A percentile compares a stretch with the other conserved stretches of the same genome.
Evolutionary conservation across 64 coral and sea anemone species (phyloP).

Genomic region (Platygyra sinensis): DNA sequence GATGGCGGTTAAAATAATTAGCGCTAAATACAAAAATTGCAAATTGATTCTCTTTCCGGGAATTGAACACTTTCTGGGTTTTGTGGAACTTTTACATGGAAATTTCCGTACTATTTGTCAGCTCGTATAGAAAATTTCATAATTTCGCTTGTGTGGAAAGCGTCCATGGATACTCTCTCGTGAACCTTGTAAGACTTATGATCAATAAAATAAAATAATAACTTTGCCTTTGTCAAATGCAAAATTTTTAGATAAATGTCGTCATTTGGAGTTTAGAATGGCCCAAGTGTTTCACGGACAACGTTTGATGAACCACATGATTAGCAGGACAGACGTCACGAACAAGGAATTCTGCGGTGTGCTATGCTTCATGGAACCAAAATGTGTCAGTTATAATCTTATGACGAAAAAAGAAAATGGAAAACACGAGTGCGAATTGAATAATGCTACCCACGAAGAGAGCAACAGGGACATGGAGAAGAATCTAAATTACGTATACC

Average conservation of each 20-base stretch:
- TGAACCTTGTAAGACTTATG: too few species aligned
- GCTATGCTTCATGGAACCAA: not conserved
- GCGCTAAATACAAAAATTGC: too few species aligned
- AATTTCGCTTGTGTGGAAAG: too few species aligned
- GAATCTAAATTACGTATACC: not conserved
- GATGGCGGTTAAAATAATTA: too few species aligned
- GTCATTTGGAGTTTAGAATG: not conserved
- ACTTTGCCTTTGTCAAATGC: too few species aligned
- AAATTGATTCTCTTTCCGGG: too few species aligned
- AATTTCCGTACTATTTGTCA: too few species aligned
- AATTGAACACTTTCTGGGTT: too few species aligned
- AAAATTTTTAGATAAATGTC: not conserved
- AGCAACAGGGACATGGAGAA: not conserved
- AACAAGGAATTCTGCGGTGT: not conserved
- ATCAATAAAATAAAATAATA: too few species aligned
- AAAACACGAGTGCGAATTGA: not conserved
- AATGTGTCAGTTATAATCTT: slow-evolving; percentile 1
- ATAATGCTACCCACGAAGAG: not conserved
- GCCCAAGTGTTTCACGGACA: not conserved
- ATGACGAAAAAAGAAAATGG: not conserved
- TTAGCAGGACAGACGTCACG: not conserved
- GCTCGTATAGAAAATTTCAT: too few species aligned
- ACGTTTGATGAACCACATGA: not conserved
- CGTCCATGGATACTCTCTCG: too few species aligned
- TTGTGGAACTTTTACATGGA: too few species aligned